A percentile compares a stretch with the other conserved stretches of the same genome.
phyloP scores from a whole-genome alignment of 2,797 vertebrate genomes.

The Macropodus opercularis region DNA sequence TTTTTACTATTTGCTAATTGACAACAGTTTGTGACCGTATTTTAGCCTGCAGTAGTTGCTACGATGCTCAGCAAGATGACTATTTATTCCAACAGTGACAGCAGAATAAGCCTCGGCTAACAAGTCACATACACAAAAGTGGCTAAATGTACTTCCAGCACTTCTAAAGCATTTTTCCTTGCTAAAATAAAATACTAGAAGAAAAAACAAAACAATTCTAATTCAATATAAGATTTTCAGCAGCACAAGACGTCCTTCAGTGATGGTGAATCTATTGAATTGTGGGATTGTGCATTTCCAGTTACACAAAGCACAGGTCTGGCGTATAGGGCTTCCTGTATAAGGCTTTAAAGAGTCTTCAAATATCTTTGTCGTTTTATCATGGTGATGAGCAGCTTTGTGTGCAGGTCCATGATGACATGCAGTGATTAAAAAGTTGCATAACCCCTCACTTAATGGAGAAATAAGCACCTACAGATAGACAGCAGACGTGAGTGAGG shows the following conservation, averaged over 20 bases:
- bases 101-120: constrained; percentile 27
- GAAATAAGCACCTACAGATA: neutral
- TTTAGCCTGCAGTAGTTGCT: constrained; percentile 22
- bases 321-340: neutral
- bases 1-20: constrained; percentile 9
- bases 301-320: constrained; percentile 9
- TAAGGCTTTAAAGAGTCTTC: neutral
- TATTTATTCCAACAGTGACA: constrained; percentile 18
- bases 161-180: constrained; percentile 15
- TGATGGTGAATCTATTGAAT: constrained; percentile 29
- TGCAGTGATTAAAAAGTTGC: neutral
- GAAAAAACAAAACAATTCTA: neutral
- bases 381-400: constrained; percentile 9
- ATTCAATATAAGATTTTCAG: constrained; percentile 16
- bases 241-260: constrained; percentile 10
- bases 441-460: constrained; percentile 2
- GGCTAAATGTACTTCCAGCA: constrained; percentile 22
- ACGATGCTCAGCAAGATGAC: constrained; percentile 19
- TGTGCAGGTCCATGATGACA: neutral
- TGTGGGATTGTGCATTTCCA: constrained; percentile 6
- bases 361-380: neutral
- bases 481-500: neutral
- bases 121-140: constrained; percentile 21
- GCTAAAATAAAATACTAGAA: constrained; percentile 19
- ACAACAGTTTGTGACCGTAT: constrained; percentile 23